These are phyloP conservation scores for Clunio marinus DNA, from an alignment of 2,888 invertebrate species.

Conservation along the genomic window DNA sequence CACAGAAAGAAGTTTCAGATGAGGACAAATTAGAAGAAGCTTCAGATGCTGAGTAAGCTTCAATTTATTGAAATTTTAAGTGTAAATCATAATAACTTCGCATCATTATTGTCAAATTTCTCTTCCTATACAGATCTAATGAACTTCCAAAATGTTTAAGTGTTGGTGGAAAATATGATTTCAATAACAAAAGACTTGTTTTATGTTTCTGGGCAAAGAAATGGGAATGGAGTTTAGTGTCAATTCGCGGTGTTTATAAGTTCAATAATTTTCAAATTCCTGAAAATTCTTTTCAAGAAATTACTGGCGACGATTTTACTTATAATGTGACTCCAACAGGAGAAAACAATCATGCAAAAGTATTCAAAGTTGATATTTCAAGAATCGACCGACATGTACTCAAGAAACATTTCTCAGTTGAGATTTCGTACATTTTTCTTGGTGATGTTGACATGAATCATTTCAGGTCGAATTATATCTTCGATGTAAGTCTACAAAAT, in stretches of 20 bases:
- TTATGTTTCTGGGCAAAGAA: neutral
- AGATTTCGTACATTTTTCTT: neutral
- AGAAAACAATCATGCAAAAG: neutral
- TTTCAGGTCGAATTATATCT: neutral
- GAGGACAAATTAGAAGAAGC: no score
- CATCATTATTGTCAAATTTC: neutral
- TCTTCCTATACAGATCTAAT: neutral
- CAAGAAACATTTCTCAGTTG: neutral
- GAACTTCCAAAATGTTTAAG: neutral
- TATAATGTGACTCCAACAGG: neutral
- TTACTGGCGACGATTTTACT: neutral
- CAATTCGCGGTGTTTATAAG: neutral
- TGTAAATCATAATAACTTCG: no score
- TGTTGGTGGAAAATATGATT: neutral
- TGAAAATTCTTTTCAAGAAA: neutral
- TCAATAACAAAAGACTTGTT: neutral
- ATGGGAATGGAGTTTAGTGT: neutral
- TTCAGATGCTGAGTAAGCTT: no score
- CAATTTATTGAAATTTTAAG: no score
- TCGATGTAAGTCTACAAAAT: neutral
- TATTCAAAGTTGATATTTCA: neutral
- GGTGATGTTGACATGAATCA: neutral
- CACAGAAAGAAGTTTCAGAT: no score
- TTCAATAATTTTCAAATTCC: neutral
- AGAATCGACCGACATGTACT: neutral